These are phyloP conservation scores for Campopleginae sp. DNA, from an alignment of 2,888 invertebrate species.

Conservation along the genomic window DNA sequence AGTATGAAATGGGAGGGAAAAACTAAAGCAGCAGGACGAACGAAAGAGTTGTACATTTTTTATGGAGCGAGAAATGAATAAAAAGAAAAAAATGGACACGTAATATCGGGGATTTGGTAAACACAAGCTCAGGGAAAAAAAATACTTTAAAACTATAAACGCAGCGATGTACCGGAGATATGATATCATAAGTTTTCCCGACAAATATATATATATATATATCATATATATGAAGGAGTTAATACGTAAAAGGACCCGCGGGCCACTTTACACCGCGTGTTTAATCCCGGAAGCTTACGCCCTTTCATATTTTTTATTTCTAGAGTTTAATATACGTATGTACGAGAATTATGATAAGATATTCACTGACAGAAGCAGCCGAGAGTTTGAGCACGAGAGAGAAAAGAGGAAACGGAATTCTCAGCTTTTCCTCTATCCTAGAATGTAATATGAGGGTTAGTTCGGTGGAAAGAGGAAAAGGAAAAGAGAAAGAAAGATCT, in stretches of 20 bases:
- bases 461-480: constrained; percentile 27
- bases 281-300: constrained; percentile 11
- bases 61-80: not conserved
- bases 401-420: constrained; percentile 76
- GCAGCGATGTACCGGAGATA: not conserved
- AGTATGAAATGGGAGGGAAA: not conserved
- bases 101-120: constrained; percentile 11
- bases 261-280: not conserved
- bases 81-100: not conserved
- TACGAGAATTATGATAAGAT: constrained; percentile 80
- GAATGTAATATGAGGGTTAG: constrained; percentile 81
- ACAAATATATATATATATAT: too few relatives aligned
- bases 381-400: constrained; percentile 69
- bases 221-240: not conserved
- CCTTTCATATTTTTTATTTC: constrained; percentile 2
- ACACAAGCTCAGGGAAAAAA: not conserved
- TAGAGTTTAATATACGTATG: constrained; percentile 31
- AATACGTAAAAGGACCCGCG: not conserved
- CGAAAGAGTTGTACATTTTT: not conserved
- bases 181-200: not conserved
- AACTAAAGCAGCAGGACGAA: not conserved
- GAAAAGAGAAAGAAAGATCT: constrained; percentile 34
- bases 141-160: constrained; percentile 21
- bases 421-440: constrained; percentile 77
- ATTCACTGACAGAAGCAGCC: constrained; percentile 81